Evolutionary conservation across 2,113 vertebrate genomes (phyloP).

Genomic region (Thalassarche chlororhynchos): DNA sequence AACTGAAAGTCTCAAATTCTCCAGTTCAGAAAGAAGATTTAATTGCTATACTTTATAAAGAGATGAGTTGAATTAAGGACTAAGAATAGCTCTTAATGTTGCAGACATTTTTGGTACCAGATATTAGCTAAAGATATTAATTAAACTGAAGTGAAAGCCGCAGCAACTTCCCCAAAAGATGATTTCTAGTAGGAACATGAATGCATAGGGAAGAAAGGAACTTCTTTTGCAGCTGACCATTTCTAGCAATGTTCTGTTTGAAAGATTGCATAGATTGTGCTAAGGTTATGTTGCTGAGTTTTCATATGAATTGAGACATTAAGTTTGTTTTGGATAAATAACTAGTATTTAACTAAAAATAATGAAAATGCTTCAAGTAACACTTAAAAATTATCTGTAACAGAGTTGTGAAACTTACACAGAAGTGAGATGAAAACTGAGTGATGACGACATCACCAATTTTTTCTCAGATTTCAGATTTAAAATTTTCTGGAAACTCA

Average conservation of each 20-base stretch:
- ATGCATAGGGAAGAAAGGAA: neutral
- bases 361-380: neutral
- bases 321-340: neutral
- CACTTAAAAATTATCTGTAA: neutral
- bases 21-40: neutral
- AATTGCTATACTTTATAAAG: neutral
- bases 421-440: neutral
- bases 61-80: neutral
- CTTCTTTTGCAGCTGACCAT: neutral
- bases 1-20: neutral
- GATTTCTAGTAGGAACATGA: neutral
- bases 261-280: neutral
- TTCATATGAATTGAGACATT: neutral
- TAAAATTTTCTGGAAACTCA: neutral
- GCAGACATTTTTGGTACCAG: neutral
- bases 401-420: neutral
- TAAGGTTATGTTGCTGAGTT: neutral
- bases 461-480: neutral
- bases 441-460: neutral
- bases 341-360: neutral
- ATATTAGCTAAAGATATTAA: neutral
- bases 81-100: slow-evolving; percentile 3
- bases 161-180: neutral
- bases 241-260: neutral
- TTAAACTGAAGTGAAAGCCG: neutral